Evolutionary conservation across 2,888 invertebrate genomes (phyloP), one percentile per base, ranked within the genome.

Genomic region (Drosophila maculinotata): DNA sequence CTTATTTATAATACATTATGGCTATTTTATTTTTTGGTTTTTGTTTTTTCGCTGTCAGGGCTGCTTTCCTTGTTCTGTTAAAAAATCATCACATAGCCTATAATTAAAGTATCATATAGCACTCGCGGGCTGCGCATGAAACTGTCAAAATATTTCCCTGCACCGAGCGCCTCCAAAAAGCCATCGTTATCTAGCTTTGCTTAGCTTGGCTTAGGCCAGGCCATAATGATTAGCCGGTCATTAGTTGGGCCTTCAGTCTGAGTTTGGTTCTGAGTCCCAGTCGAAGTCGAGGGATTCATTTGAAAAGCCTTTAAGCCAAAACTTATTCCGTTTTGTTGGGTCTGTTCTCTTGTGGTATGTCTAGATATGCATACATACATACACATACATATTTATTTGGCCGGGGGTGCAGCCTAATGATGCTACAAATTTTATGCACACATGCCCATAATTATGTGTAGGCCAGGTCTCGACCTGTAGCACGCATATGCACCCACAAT

Each of bases 101-200:
- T 83, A 87, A 83, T 87, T 83, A 83, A 87, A 85, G 83, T 87
- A 83, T 83, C 85, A 87, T 79, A 79, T 79, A 87, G 85, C 82
- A 87, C 85, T 81, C 81, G 81, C 78, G 82, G 87, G 69, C 79
- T 79, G 77, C 47, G 85, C 85, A 85, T 79, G 77, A 81, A 81
- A 85, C 83, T 83, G 83, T 83, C 83, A 83, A 83, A 87, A 87
- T 79, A 87, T 84, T 84, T 87, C 74, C 65, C 75, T 64, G 53
- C 67, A 41, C 54, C 52, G 56, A 44, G 39, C 51, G 39, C 38
- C 68, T 45, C 42, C 38, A 39, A 12, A 39, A 39, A 48, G 39
- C 57, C 76, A 62, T 74, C 85, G 86, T 77, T 86, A 81, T 81
- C 81, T 81, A 86, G 81, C 75, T 73, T 63, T 53, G 69, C 39